Evolutionary conservation across 2,797 vertebrate genomes (phyloP).

Genomic region (Microchirus variegatus): DNA sequence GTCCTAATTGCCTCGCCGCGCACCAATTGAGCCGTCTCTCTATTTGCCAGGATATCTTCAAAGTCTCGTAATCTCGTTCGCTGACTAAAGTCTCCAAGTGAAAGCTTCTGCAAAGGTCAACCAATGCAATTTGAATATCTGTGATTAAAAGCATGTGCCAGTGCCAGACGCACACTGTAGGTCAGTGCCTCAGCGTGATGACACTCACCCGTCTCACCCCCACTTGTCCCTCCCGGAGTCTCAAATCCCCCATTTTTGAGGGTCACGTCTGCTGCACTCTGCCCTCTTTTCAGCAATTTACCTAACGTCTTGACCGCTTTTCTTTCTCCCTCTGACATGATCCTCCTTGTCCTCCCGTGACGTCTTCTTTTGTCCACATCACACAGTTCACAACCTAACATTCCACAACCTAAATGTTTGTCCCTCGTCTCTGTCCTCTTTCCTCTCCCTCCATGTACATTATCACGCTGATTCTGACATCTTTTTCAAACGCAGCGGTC

Average conservation of each 20-base stretch:
- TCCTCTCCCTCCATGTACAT: slow-evolving; percentile 11
- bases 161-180: slow-evolving; percentile 60
- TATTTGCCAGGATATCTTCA: slow-evolving; percentile 45
- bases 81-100: slow-evolving; percentile 43
- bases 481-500: slow-evolving; percentile 1
- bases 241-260: slow-evolving; percentile 35
- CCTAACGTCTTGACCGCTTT: slow-evolving; percentile 27
- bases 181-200: slow-evolving; percentile 69
- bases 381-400: slow-evolving; percentile 3
- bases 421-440: slow-evolving; percentile 9
- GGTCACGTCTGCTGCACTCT: slow-evolving; percentile 26
- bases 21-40: slow-evolving; percentile 10
- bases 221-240: slow-evolving; percentile 36
- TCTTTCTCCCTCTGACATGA: background rate
- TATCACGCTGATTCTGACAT: slow-evolving; percentile 15
- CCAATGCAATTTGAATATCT: slow-evolving; percentile 71
- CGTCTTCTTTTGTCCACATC: background rate
- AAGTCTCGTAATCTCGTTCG: slow-evolving; percentile 53
- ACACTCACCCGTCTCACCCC: slow-evolving; percentile 53
- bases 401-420: background rate
- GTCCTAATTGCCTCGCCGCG: slow-evolving; percentile 34
- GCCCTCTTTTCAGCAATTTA: slow-evolving; percentile 33
- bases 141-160: slow-evolving; percentile 65
- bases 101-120: slow-evolving; percentile 71
- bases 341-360: background rate